Base-by-base conservation (phyloP, 2,113 vertebrate genomes). In the Echinops telfairi region DNA sequence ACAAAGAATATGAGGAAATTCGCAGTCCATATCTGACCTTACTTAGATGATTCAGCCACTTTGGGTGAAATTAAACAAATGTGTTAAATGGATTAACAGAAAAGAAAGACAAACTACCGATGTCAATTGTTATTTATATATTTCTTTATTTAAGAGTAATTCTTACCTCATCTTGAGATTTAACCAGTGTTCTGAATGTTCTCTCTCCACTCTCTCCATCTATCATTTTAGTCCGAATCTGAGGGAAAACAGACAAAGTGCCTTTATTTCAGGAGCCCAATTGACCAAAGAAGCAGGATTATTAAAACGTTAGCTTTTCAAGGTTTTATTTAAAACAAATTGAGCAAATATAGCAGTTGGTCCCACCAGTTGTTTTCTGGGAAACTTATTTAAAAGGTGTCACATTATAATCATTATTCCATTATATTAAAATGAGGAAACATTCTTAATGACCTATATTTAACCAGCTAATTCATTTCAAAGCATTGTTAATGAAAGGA, bases 191-290 rank as follows among this genome's bases (percentile, higher is more conserved):
- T 95, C 98, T 95, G 97, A 99, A 99, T n/a, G 98, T 99, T 90
- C 97, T 98, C 95, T 99, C 98, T n/a, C 99, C 99, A 66, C 98
- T 99, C 96, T 99, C 98, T 58, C 99, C 99, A 92, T 99, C 99
- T 81, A 99, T 99, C 99, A 99, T 99, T 98, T 98, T 98, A 97
- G 96, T 99, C 96, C 99, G 98, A 97, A 99, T 99, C 99, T 99
- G 86, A 89, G 33, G 29, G 23, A 94, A 94, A 94, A 89, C 6
- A 2, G 60, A 79, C 60, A 75, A 10, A 84, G 90, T 15, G 64
- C 80, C 40, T 91, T 90, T 83, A 88, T 80, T 86, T 70, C 57
- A 92, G 17, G 9, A 78, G 89, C 2, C 23, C 80, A 93, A 87
- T 0, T 53, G 29, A 78, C 6, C 4, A 31, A 77, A 16, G 88